A percentile compares a stretch with the other conserved stretches of the same genome.
Evolutionary conservation across 2,797 vertebrate species (phyloP).

Genomic region (Toxotes lorentzi): DNA sequence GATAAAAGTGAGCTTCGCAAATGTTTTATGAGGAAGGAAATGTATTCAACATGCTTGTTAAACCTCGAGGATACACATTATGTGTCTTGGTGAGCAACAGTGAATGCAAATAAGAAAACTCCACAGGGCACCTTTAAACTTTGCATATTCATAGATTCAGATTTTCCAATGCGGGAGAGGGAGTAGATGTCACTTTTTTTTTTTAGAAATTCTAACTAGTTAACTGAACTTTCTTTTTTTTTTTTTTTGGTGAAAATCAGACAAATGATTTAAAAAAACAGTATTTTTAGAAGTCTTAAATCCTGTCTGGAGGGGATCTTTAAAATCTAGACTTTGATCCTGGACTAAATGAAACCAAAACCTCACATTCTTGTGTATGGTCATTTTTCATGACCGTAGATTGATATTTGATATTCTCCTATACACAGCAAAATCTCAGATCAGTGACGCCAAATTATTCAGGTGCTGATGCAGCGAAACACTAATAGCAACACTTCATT

Average conservation of each 20-base stretch:
- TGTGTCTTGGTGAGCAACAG: not conserved
- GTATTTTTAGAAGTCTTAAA: not conserved
- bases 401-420: not conserved
- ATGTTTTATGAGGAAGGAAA: not conserved
- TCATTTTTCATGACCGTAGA: not conserved
- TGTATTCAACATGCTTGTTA: not conserved
- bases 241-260: not conserved
- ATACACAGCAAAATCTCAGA: not conserved
- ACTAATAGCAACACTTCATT: not conserved
- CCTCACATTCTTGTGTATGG: not conserved
- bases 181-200: no score
- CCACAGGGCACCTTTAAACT: not conserved
- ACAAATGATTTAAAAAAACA: no score
- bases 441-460: not conserved
- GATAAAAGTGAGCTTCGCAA: not conserved
- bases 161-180: not conserved
- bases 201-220: no score
- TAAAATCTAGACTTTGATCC: not conserved
- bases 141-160: not conserved
- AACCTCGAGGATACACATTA: not conserved
- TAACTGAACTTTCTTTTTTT: not conserved
- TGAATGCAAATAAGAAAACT: not conserved
- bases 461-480: not conserved
- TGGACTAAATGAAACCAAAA: not conserved
- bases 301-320: not conserved